A percentile compares a stretch with the other conserved stretches of the same genome.
Evolutionary conservation across 1,140 invertebrate species (phyloP).

Genomic region (Anagrus nilaparvatae): DNA sequence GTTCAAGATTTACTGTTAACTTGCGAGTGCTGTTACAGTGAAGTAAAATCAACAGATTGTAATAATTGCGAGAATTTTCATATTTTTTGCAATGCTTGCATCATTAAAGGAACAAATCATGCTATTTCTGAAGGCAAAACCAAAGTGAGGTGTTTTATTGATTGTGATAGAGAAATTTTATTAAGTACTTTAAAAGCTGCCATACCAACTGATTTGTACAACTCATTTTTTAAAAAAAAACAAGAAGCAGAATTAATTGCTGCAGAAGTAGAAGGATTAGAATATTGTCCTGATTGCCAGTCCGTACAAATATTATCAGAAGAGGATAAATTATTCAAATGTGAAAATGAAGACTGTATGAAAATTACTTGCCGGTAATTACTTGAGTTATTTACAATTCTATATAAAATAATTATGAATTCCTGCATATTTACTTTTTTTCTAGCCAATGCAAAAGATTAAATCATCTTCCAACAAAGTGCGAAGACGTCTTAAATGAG

Average conservation of each 20-base stretch:
- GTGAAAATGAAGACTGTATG: constrained; percentile 53
- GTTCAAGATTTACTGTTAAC: constrained; percentile 28
- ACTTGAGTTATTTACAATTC: background rate
- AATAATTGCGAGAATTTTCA: constrained; percentile 45
- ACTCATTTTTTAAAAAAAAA: constrained; percentile 40
- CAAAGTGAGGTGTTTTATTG: constrained; percentile 40
- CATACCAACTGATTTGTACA: constrained; percentile 30
- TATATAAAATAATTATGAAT: background rate
- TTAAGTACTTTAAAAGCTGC: constrained; percentile 37
- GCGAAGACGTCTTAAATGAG: constrained; percentile 46
- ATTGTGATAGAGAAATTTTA: constrained; percentile 38
- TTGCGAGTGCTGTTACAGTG: constrained; percentile 49
- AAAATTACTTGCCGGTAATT: constrained; percentile 51
- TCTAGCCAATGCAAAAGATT: constrained; percentile 46
- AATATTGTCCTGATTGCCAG: constrained; percentile 54
- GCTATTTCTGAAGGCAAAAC: constrained; percentile 44
- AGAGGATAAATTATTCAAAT: constrained; percentile 52
- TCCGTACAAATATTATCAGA: constrained; percentile 49
- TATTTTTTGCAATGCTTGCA: constrained; percentile 50
- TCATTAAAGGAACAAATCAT: constrained; percentile 39
- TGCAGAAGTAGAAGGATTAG: constrained; percentile 50
- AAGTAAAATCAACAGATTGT: constrained; percentile 47
- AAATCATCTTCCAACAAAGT: constrained; percentile 51
- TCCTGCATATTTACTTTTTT: constrained; percentile 1
- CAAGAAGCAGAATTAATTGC: constrained; percentile 50